These are phyloP conservation scores for Chaunax sp. DNA, from an alignment of 2,797 vertebrate genomes.

Conservation along the genomic window DNA sequence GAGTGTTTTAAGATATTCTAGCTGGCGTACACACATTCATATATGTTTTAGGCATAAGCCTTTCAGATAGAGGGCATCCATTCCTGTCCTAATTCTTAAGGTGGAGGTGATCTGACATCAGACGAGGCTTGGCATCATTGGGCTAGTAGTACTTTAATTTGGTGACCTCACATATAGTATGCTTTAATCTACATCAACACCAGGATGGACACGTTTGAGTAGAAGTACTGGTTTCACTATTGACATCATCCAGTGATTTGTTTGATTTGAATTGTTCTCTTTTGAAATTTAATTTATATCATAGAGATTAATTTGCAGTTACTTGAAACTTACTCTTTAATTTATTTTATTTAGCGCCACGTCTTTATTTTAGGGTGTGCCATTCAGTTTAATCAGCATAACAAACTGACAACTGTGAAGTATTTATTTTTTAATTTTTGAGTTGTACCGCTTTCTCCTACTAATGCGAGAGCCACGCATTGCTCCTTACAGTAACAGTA, in stretches of 20 bases:
- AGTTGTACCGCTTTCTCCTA: slow-evolving; percentile 16
- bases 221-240: slow-evolving; percentile 22
- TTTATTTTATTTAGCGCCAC: not conserved
- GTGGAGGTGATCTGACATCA: slow-evolving; percentile 15
- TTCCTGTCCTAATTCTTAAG: slow-evolving; percentile 37
- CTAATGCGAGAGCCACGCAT: not conserved
- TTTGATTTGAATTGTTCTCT: slow-evolving; percentile 32
- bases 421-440: slow-evolving; percentile 29
- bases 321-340: slow-evolving; percentile 24
- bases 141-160: slow-evolving; percentile 43
- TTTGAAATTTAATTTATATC: slow-evolving; percentile 8
- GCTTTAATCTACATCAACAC: slow-evolving; percentile 44
- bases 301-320: slow-evolving; percentile 26
- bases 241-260: slow-evolving; percentile 44
- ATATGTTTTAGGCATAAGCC: slow-evolving; percentile 66
- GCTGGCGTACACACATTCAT: slow-evolving; percentile 55
- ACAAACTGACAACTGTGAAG: slow-evolving; percentile 50
- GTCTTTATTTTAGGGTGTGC: slow-evolving; percentile 28
- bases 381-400: too few species aligned
- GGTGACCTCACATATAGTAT: slow-evolving; percentile 21
- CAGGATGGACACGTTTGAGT: slow-evolving; percentile 27
- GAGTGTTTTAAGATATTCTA: slow-evolving; percentile 36
- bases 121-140: slow-evolving; percentile 25
- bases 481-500: too few species aligned
- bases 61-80: slow-evolving; percentile 41